A percentile compares a stretch with the other conserved stretches of the same genome.
Conservation (phyloP, 2,113 vertebrate species). For the Podocnemis expansa region DNA sequence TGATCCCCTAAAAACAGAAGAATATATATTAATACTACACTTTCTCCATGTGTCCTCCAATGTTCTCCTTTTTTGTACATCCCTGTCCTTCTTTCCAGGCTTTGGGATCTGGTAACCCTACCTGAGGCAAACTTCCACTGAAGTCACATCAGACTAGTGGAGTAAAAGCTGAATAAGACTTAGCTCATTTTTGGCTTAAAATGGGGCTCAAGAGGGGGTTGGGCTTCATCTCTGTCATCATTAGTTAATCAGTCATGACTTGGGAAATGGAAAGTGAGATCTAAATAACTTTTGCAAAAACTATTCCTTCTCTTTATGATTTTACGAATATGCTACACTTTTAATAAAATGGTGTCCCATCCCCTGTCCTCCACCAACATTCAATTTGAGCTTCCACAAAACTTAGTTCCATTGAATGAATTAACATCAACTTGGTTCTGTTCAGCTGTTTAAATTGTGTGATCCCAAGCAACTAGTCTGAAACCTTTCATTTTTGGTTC, state of each 20-base stretch:
- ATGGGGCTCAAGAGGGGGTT: fast-evolving
- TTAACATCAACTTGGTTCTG: not conserved
- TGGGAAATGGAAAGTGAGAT: not conserved
- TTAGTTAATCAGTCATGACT: not conserved
- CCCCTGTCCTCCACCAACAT: fast-evolving
- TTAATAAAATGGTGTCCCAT: not conserved
- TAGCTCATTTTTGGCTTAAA: not conserved
- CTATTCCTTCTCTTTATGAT: not conserved
- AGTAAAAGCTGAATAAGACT: not conserved
- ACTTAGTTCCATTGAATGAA: not conserved
- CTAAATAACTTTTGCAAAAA: not conserved
- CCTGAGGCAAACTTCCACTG: not conserved
- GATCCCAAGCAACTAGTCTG: not conserved
- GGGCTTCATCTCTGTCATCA: not conserved
- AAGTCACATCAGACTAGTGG: not conserved
- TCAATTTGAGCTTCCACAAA: not conserved
- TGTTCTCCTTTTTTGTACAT: no score
- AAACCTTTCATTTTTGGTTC: not conserved
- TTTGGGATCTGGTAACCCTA: no score
- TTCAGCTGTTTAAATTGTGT: not conserved
- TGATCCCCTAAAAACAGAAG: no score
- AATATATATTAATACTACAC: no score
- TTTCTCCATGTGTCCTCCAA: no score
- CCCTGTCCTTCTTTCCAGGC: no score
- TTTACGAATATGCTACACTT: not conserved